These are phyloP conservation scores for Romanogobio albipinnatus DNA, from an alignment of 2,113 vertebrate species.

Conservation along the genomic window DNA sequence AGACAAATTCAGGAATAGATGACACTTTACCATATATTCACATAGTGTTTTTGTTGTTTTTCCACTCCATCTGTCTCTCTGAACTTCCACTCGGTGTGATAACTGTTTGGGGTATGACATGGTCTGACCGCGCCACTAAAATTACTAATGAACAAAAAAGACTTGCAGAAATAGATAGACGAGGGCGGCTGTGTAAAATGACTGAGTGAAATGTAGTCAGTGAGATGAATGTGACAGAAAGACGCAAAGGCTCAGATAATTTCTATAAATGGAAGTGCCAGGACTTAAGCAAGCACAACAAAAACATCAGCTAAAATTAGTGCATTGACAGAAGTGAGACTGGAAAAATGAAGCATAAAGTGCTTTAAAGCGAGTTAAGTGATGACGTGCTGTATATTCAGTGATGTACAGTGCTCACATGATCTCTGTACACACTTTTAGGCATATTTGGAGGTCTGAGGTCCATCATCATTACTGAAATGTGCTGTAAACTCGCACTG, in stretches of 20 bases:
- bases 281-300: not conserved
- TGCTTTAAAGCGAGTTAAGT: not conserved
- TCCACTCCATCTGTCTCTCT: constrained; percentile 11
- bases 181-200: constrained; percentile 21
- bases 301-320: not conserved
- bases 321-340: not conserved
- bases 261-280: not conserved
- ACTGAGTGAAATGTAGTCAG: not conserved
- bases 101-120: not conserved
- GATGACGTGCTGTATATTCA: not conserved
- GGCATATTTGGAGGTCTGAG: not conserved
- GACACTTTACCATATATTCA: not conserved
- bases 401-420: not conserved
- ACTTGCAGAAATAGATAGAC: not conserved
- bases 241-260: not conserved
- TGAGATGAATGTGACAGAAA: constrained; percentile 27
- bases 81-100: not conserved
- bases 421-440: not conserved
- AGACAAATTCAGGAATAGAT: not conserved
- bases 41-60: not conserved
- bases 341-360: no score
- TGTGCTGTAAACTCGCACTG: no score
- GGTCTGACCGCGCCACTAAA: not conserved
- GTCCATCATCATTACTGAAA: no score
- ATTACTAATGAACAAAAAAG: not conserved